Evolutionary conservation across 2,113 vertebrate species (phyloP).

Genomic region (Cyanocitta stelleri): DNA sequence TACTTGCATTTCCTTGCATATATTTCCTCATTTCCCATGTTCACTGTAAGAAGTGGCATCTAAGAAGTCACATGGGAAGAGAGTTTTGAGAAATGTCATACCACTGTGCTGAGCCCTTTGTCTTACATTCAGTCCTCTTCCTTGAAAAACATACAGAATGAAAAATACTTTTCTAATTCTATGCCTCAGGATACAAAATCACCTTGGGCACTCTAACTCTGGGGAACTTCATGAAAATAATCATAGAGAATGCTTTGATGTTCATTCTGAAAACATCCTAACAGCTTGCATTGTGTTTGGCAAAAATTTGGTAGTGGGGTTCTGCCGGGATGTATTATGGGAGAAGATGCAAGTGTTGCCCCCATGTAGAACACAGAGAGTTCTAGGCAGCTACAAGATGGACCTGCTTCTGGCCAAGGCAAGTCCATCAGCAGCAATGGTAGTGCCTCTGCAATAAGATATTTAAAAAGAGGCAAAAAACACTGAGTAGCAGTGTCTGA

Average conservation of each 20-base stretch:
- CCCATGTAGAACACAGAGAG: not conserved
- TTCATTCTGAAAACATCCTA: not conserved
- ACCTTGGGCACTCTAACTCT: not conserved
- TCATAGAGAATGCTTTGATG: not conserved
- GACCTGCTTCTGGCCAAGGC: not conserved
- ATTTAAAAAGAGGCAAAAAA: not conserved
- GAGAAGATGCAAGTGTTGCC: not conserved
- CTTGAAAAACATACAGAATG: not conserved
- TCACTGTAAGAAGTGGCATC: not conserved
- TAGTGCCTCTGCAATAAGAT: not conserved
- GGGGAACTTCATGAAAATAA: not conserved
- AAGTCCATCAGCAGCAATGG: not conserved
- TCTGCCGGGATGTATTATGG: not conserved
- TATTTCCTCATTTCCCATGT: not conserved
- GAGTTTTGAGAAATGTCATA: not conserved
- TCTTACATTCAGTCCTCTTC: not conserved
- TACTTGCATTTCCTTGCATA: not conserved
- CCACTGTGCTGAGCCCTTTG: not conserved
- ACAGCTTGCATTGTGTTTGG: not conserved
- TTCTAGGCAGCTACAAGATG: not conserved
- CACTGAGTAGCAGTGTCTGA: not conserved
- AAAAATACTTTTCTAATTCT: not conserved
- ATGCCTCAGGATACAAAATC: not conserved
- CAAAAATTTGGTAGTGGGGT: not conserved
- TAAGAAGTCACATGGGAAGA: not conserved